Conservation (phyloP, 2,888 invertebrate species). For the Monoplex corrugatus region DNA sequence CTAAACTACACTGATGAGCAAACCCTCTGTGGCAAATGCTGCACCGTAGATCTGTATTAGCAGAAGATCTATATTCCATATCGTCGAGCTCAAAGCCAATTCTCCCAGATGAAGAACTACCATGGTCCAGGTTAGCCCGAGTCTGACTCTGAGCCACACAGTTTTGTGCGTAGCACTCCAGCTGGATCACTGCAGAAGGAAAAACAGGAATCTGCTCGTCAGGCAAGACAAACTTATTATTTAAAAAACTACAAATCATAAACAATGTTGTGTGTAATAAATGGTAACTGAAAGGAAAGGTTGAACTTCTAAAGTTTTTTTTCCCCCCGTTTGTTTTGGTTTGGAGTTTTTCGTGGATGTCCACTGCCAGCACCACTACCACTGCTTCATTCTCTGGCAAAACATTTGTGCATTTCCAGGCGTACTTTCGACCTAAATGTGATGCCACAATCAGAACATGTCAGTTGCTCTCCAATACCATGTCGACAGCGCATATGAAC, state of each 20-base stretch:
- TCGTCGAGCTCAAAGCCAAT: constrained; percentile 24
- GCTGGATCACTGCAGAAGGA: constrained; percentile 27
- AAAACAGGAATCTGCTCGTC: constrained; percentile 38
- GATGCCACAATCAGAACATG: constrained; percentile 47
- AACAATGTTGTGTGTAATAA: neutral
- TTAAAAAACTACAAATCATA: neutral
- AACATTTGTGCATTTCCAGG: constrained; percentile 36
- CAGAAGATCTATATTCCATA: neutral
- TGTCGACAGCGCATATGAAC: constrained; percentile 54
- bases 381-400: neutral
- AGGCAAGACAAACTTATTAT: neutral
- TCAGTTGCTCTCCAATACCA: constrained; percentile 53
- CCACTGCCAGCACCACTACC: neutral
- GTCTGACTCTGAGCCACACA: constrained; percentile 27
- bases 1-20: constrained; percentile 42
- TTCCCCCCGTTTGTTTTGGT: too few relatives aligned
- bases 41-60: neutral
- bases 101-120: constrained; percentile 27
- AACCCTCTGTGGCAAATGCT: constrained; percentile 26
- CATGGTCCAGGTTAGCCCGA: neutral
- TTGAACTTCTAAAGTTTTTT: neutral
- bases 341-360: too few relatives aligned
- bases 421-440: constrained; percentile 53
- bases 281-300: neutral
- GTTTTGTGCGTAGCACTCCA: constrained; percentile 33